Evolutionary conservation across 1,140 invertebrate genomes (phyloP).

Genomic region (Hylaeus anthracinus): DNA sequence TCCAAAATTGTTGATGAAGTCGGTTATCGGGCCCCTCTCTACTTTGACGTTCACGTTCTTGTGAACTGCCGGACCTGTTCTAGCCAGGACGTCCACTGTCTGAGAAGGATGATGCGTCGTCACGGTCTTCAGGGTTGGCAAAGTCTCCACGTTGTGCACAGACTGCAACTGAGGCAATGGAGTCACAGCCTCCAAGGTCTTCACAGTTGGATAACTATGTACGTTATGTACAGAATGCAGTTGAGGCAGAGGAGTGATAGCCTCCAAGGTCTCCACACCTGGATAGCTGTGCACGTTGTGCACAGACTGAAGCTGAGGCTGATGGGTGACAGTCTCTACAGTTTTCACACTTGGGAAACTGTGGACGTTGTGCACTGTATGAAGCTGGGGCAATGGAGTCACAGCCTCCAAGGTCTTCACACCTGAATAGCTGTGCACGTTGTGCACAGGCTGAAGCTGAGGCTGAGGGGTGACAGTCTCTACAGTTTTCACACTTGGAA

Average conservation of each 20-base stretch:
- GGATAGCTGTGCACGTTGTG: neutral
- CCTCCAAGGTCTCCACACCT: neutral
- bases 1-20: constrained; percentile 6
- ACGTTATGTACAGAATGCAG: neutral
- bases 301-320: neutral
- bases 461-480: neutral
- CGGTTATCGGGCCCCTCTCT: neutral
- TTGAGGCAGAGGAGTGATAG: neutral
- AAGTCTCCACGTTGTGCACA: neutral
- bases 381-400: neutral
- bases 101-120: neutral
- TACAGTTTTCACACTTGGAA: neutral
- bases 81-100: neutral
- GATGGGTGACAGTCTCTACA: neutral
- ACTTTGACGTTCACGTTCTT: neutral
- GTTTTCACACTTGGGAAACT: neutral
- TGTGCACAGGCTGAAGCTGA: neutral
- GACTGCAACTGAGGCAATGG: neutral
- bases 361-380: neutral
- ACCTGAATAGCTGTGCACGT: neutral
- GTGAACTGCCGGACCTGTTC: neutral
- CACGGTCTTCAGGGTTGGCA: neutral
- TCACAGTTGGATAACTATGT: neutral
- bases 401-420: neutral
- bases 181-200: neutral